A percentile compares a stretch with the other conserved stretches of the same genome.
These are phyloP conservation scores for Taenioides sp. DNA, from an alignment of 2,797 vertebrate genomes.

Conservation along the genomic window DNA sequence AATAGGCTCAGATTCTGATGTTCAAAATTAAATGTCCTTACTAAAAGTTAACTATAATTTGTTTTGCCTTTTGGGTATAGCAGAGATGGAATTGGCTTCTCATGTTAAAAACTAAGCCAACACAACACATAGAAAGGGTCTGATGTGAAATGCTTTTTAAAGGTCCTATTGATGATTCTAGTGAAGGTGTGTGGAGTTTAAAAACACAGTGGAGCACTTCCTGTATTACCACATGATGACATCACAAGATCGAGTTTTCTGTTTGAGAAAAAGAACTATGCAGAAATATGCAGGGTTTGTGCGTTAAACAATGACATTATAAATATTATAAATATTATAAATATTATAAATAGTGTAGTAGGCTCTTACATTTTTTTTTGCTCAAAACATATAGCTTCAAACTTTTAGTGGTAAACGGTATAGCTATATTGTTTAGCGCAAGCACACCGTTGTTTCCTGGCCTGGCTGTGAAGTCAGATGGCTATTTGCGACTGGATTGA, in stretches of 20 bases:
- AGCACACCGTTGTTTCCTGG: constrained; percentile 34
- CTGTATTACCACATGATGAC: no score
- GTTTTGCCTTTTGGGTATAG: not conserved
- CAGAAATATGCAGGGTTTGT: no score
- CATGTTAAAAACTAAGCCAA: not conserved
- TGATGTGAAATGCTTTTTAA: no score
- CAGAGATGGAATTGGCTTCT: not conserved
- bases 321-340: no score
- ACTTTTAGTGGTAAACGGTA: not conserved
- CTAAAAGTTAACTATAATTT: not conserved
- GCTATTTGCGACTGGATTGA: constrained; percentile 65
- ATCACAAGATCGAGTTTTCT: no score
- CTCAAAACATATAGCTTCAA: not conserved
- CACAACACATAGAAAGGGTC: not conserved
- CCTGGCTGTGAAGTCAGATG: constrained; percentile 40
- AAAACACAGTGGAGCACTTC: no score
- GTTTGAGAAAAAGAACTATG: no score
- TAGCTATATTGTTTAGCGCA: not conserved
- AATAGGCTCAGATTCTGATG: not conserved
- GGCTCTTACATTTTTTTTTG: no score
- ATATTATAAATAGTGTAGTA: no score
- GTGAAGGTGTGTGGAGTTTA: no score
- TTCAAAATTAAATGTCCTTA: not conserved
- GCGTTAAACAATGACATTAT: no score
- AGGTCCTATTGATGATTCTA: no score